Percentiles rank a stretch among this genome's conserved stretches.
These are phyloP conservation scores for Sceloporus tristichus DNA, from an alignment of 2,113 vertebrate genomes.

Conservation along the genomic window DNA sequence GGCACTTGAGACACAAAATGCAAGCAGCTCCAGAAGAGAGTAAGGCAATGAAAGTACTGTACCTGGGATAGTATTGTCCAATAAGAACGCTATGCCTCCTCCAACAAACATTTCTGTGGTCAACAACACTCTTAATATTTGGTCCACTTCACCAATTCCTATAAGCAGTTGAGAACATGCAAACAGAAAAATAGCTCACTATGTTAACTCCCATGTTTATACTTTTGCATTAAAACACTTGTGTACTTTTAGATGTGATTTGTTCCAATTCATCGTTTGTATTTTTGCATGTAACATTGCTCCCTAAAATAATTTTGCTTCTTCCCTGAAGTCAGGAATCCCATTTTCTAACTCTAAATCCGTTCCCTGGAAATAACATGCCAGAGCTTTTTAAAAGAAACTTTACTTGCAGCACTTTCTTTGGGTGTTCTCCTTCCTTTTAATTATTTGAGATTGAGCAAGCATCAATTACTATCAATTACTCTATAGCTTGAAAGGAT, in stretches of 20 bases:
- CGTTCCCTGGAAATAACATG: neutral
- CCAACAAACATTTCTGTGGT: constrained; percentile 98
- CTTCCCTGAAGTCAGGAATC: neutral
- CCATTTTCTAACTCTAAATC: neutral
- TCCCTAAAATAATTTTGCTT: neutral
- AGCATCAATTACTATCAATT: too few species aligned
- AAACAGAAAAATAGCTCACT: neutral
- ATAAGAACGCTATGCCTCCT: constrained; percentile 90
- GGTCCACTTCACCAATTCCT: constrained; percentile 92
- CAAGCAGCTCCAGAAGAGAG: neutral
- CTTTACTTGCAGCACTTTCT: too few species aligned
- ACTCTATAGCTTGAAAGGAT: neutral
- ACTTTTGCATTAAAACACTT: neutral
- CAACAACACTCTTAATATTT: constrained; percentile 94
- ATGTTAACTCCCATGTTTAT: neutral
- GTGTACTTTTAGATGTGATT: too few species aligned
- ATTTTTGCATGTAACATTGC: neutral
- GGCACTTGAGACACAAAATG: neutral
- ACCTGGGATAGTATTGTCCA: constrained; percentile 98
- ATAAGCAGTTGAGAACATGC: constrained; percentile 14
- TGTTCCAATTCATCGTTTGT: neutral
- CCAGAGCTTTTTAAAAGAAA: too few species aligned
- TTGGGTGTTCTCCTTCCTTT: too few species aligned
- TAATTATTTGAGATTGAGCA: too few species aligned
- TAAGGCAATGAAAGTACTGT: constrained; percentile 22